phyloP scores from a whole-genome alignment of 1,140 invertebrate genomes.

The Physella acuta region DNA sequence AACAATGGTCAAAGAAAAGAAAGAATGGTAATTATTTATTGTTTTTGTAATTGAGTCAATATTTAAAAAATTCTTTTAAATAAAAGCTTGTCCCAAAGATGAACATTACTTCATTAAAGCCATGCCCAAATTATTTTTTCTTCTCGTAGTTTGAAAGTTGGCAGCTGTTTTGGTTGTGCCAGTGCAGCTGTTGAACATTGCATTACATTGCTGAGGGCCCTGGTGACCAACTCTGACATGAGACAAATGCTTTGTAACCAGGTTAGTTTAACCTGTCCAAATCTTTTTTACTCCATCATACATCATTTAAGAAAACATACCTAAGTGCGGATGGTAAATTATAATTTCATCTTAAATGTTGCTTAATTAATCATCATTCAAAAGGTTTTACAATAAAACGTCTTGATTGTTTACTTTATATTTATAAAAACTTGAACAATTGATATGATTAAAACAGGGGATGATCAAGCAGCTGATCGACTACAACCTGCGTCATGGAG shows the following conservation, averaged over 20 bases:
- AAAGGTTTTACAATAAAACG: not conserved
- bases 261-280: conserved; percentile 33
- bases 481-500: conserved; percentile 78
- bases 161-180: conserved; percentile 64
- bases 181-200: conserved; percentile 84
- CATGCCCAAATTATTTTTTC: not conserved
- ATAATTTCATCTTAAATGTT: not conserved
- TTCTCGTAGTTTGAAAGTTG: conserved; percentile 37
- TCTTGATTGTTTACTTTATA: not conserved
- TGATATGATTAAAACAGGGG: conserved; percentile 72
- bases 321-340: not conserved
- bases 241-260: conserved; percentile 76
- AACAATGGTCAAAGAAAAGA: conserved; percentile 20
- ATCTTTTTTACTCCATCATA: no score
- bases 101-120: not conserved
- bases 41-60: not conserved
- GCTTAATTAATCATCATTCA: not conserved
- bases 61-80: not conserved
- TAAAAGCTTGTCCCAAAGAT: not conserved
- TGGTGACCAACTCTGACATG: conserved; percentile 80
- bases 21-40: conserved; percentile 28
- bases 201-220: conserved; percentile 85
- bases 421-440: not conserved
- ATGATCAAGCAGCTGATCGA: conserved; percentile 87
- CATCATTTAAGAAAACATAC: not conserved